Conservation (phyloP, 2,888 invertebrate species). For the Meiosimyza platycephala region DNA sequence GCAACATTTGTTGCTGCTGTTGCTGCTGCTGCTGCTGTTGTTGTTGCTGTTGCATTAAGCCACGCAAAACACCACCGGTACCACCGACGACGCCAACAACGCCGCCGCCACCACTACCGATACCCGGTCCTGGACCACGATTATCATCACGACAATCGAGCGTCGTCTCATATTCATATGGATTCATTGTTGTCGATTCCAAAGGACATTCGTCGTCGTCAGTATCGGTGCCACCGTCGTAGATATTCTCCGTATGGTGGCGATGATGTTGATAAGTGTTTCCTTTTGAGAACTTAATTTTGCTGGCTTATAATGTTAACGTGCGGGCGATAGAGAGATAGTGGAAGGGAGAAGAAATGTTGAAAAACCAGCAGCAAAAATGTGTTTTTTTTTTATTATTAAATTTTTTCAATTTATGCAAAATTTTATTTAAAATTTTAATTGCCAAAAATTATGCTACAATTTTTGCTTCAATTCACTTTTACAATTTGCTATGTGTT, state of each 20-base stretch:
- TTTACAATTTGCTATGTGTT: not conserved
- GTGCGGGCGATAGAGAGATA: constrained; percentile 3
- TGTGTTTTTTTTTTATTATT: constrained; percentile 3
- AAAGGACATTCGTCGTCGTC: constrained; percentile 66
- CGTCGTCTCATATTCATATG: constrained; percentile 68
- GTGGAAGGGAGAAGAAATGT: not conserved
- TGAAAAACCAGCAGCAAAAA: not conserved
- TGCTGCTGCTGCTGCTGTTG: constrained; percentile 35
- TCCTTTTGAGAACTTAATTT: constrained; percentile 66
- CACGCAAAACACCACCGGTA: constrained; percentile 26
- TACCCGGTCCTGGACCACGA: constrained; percentile 54
- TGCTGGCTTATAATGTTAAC: constrained; percentile 54
- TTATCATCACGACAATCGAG: constrained; percentile 66
- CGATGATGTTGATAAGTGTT: constrained; percentile 60
- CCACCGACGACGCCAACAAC: constrained; percentile 44
- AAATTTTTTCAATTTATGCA: constrained; percentile 8
- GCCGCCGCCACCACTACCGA: constrained; percentile 51
- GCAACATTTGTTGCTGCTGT: constrained; percentile 33
- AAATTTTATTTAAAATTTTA: constrained; percentile 11
- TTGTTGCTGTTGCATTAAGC: constrained; percentile 25
- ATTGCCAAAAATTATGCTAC: not conserved
- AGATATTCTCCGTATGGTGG: constrained; percentile 65
- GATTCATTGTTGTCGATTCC: constrained; percentile 66
- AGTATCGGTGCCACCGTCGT: constrained; percentile 66
- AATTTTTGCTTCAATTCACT: not conserved